Evolutionary conservation across 2,888 invertebrate species (phyloP).

Genomic region (Cheilosia scutellata): DNA sequence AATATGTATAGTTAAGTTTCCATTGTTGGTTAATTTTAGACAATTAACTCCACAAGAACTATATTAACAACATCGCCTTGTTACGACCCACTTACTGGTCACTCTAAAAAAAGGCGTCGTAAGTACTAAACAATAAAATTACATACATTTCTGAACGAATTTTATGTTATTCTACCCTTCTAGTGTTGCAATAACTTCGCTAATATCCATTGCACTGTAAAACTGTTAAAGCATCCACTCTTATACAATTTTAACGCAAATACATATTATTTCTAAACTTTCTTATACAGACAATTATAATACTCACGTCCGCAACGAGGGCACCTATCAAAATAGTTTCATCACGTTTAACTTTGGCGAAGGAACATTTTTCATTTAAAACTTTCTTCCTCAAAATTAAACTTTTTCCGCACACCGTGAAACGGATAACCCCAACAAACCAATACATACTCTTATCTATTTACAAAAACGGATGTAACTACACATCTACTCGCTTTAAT

Average conservation of each 20-base stretch:
- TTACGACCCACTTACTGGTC: no score
- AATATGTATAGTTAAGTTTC: no score
- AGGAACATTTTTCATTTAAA: constrained; percentile 30
- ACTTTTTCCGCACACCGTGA: constrained; percentile 16
- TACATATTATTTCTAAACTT: no score
- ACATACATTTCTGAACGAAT: background rate
- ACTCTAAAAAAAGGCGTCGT: background rate
- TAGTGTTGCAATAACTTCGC: background rate
- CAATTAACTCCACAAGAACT: no score
- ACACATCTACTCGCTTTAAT: constrained; percentile 3
- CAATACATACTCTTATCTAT: background rate
- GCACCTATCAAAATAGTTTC: background rate
- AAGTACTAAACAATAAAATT: background rate
- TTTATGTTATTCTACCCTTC: background rate
- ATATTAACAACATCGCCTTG: no score
- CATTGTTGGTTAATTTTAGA: no score
- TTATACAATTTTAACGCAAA: no score
- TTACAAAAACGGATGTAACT: background rate
- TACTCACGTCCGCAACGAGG: background rate
- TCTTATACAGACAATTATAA: background rate
- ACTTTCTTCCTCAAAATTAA: constrained; percentile 34
- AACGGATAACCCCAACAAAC: constrained; percentile 2
- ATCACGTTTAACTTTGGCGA: constrained; percentile 13
- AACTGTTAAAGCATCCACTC: no score
- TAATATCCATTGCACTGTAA: no score